Evolutionary conservation across 1,140 invertebrate species (phyloP).

Genomic region (fruit fly (Drosophila melanogaster)): DNA sequence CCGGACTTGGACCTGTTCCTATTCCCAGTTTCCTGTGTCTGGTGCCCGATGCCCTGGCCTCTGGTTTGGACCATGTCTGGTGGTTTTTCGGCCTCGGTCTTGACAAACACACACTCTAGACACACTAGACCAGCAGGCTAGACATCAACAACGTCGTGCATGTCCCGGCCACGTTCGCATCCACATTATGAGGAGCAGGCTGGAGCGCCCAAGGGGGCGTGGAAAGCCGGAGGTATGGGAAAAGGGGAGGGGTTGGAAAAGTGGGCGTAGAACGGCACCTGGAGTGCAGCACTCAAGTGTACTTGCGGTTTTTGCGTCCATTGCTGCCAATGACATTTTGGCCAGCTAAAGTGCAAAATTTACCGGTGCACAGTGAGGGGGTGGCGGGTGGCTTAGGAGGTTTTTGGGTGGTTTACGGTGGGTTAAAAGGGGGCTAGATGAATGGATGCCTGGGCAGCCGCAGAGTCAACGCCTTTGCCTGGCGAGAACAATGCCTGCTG

Average conservation of each 20-base stretch:
- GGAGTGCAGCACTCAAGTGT: slow-evolving; percentile 82
- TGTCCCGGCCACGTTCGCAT: slow-evolving; percentile 71
- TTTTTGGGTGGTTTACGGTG: neutral
- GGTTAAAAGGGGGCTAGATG: slow-evolving; percentile 16
- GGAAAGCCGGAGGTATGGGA: neutral
- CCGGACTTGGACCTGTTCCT: slow-evolving; percentile 24
- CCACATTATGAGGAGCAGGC: slow-evolving; percentile 57
- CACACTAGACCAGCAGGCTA: slow-evolving; percentile 60
- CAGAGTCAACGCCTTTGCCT: slow-evolving; percentile 59
- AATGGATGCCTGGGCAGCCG: slow-evolving; percentile 30
- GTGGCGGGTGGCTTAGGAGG: neutral
- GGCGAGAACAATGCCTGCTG: slow-evolving; percentile 68
- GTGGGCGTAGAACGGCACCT: slow-evolving; percentile 66
- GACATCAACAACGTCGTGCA: slow-evolving; percentile 77
- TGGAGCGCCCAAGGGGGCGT: slow-evolving; percentile 12
- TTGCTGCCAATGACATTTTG: slow-evolving; percentile 81
- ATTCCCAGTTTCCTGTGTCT: neutral
- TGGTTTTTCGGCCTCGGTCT: slow-evolving; percentile 69
- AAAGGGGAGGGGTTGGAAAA: neutral
- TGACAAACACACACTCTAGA: slow-evolving; percentile 53
- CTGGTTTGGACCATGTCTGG: slow-evolving; percentile 61
- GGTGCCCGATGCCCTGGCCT: neutral
- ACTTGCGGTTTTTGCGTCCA: slow-evolving; percentile 82
- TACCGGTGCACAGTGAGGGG: slow-evolving; percentile 59
- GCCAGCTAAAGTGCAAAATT: slow-evolving; percentile 82